Conservation (phyloP, 2,888 invertebrate species). For the Hybos culiciformis region DNA sequence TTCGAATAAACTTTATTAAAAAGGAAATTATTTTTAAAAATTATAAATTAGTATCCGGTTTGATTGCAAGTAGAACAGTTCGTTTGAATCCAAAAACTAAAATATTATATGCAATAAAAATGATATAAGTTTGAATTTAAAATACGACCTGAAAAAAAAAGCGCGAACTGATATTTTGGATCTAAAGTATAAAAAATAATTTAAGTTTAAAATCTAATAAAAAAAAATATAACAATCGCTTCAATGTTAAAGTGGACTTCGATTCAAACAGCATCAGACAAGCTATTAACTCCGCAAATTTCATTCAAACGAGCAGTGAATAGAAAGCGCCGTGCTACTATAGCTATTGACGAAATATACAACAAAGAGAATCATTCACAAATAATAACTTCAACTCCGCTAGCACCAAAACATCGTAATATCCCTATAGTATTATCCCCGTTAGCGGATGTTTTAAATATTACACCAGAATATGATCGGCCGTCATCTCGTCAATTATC, state of each 20-base stretch:
- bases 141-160: too few species aligned
- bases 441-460: slow-evolving; percentile 26
- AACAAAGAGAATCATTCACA: slow-evolving; percentile 21
- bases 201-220: too few species aligned
- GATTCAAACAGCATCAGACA: slow-evolving; percentile 21
- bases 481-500: slow-evolving; percentile 12
- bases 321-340: slow-evolving; percentile 24
- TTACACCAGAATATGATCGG: slow-evolving; percentile 18
- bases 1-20: too few species aligned
- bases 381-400: slow-evolving; percentile 27
- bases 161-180: too few species aligned
- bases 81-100: too few species aligned
- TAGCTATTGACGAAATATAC: slow-evolving; percentile 23
- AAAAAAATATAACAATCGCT: too few species aligned
- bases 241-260: slow-evolving; percentile 33
- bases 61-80: too few species aligned
- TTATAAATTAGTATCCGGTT: too few species aligned
- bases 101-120: too few species aligned
- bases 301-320: not conserved
- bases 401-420: slow-evolving; percentile 18
- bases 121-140: too few species aligned
- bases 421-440: slow-evolving; percentile 24
- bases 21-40: too few species aligned
- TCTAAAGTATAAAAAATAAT: too few species aligned
- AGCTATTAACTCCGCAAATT: slow-evolving; percentile 13